These are phyloP conservation scores for Alces alces DNA, from an alignment of 2,113 vertebrate species.

Conservation along the genomic window DNA sequence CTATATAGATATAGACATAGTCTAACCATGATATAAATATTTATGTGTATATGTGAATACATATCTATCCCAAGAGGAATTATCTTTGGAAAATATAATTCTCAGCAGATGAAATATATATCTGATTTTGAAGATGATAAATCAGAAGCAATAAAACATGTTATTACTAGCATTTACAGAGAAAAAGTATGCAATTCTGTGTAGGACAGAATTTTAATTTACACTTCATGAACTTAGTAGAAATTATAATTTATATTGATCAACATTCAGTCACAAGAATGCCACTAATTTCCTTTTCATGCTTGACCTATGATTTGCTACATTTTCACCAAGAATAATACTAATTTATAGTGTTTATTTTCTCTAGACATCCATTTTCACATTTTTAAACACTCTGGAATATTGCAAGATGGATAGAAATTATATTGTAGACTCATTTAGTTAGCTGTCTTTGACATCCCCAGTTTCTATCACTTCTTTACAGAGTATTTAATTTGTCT, in stretches of 20 bases:
- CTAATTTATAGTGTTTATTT: slow-evolving; percentile 14
- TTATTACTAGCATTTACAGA: background rate
- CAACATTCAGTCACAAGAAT: background rate
- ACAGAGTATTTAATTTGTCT: background rate
- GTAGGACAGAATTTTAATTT: slow-evolving; percentile 34
- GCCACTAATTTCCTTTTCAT: background rate
- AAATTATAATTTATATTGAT: slow-evolving; percentile 20
- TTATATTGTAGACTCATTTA: background rate
- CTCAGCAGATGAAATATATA: background rate
- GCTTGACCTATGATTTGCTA: background rate
- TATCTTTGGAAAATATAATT: background rate
- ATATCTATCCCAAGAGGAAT: background rate
- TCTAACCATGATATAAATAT: background rate
- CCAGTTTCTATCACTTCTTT: background rate
- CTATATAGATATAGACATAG: background rate
- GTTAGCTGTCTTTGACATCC: background rate
- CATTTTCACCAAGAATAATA: background rate
- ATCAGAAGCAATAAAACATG: background rate
- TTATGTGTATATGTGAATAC: background rate
- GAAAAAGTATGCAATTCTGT: background rate
- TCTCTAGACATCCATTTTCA: background rate
- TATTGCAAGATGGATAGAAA: background rate
- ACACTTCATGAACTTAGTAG: background rate
- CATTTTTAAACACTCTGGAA: background rate
- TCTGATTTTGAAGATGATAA: background rate